Percentiles rank a stretch among this genome's conserved stretches.
These are phyloP conservation scores for Sarcoramphus papa DNA, from an alignment of 2,797 vertebrate genomes.

Conservation along the genomic window DNA sequence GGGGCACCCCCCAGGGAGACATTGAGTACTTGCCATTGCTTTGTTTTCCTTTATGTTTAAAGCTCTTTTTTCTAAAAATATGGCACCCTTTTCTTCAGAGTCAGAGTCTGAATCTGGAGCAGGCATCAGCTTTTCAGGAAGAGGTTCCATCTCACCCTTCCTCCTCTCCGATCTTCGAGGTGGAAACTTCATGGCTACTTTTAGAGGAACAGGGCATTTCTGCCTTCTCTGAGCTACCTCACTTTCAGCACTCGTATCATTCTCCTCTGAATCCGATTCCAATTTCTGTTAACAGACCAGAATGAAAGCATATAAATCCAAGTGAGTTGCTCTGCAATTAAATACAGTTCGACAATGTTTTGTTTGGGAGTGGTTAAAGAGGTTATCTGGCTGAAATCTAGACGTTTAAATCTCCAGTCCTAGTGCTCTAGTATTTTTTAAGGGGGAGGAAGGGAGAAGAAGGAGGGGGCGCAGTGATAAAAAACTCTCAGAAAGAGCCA, in stretches of 20 bases:
- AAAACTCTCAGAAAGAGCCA: background rate
- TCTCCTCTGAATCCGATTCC: conserved; percentile 47
- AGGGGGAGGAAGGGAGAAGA: background rate
- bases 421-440: background rate
- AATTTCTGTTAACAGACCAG: conserved; percentile 76
- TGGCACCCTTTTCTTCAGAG: conserved; percentile 74
- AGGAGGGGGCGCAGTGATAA: fast-evolving
- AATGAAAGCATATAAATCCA: background rate
- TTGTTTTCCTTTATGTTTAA: conserved; percentile 98
- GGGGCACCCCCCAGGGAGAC: background rate
- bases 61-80: conserved; percentile 90
- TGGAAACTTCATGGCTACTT: conserved; percentile 90
- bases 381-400: background rate
- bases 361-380: background rate
- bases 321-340: background rate
- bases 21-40: conserved; percentile 83
- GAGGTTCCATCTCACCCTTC: conserved; percentile 31
- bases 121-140: conserved; percentile 15
- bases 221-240: conserved; percentile 59
- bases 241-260: background rate
- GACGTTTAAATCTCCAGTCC: background rate
- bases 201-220: conserved; percentile 68
- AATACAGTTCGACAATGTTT: background rate
- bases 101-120: conserved; percentile 53
- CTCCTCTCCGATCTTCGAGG: conserved; percentile 63